Percentiles rank a stretch among this genome's conserved stretches.
phyloP scores from a whole-genome alignment of 2,888 invertebrate genomes.

The Ornithoptera priamus region DNA sequence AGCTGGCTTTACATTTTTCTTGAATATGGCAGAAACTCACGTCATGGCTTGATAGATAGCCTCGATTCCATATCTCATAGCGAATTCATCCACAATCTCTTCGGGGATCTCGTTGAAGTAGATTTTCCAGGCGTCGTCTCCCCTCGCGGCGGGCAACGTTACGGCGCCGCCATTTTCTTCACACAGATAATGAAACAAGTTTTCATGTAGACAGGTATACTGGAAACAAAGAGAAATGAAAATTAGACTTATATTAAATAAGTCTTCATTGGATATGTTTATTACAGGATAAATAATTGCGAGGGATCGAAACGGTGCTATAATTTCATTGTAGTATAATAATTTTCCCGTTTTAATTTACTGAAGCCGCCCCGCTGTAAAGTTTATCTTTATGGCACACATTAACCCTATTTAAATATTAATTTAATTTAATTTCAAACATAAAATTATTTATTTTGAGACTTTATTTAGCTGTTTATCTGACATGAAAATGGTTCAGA shows the following conservation, averaged over 20 bases:
- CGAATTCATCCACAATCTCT: constrained; percentile 99
- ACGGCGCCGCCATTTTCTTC: constrained; percentile 95
- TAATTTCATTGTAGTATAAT: constrained; percentile 23
- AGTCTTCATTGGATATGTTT: constrained; percentile 11
- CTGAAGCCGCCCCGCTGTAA: constrained; percentile 4
- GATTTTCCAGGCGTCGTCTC: constrained; percentile 99
- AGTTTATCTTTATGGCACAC: constrained; percentile 4
- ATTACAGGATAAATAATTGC: constrained; percentile 17
- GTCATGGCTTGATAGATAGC: constrained; percentile 99
- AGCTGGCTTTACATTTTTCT: constrained; percentile 14
- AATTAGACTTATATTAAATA: constrained; percentile 11
- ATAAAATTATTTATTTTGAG: not conserved
- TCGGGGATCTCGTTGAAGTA: constrained; percentile 99
- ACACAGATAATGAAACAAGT: constrained; percentile 98
- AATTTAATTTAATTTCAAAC: not conserved
- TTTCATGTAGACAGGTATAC: constrained; percentile 99
- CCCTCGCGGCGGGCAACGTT: constrained; percentile 94
- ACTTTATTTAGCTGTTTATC: not conserved
- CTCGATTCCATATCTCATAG: constrained; percentile 99
- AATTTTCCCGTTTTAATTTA: constrained; percentile 19
- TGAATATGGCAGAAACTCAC: constrained; percentile 78
- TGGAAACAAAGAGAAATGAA: constrained; percentile 39
- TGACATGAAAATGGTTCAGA: no score
- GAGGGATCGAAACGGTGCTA: constrained; percentile 7
- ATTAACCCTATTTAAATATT: not conserved